Conservation (phyloP, 2,888 invertebrate species). For the Netelia fuscicornis region DNA sequence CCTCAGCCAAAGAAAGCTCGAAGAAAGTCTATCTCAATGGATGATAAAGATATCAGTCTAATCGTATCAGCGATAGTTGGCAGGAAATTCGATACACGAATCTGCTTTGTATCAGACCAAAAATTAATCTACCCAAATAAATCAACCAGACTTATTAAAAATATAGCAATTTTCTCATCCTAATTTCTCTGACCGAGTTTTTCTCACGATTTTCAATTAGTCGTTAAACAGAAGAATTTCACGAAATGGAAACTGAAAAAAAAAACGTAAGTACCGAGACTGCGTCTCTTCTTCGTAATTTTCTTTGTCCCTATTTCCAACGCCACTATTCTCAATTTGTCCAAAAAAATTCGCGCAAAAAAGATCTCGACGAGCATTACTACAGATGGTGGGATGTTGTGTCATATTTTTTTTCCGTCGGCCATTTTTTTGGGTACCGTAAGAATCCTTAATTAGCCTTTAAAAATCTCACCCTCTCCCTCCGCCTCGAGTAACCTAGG, state of each 20-base stretch:
- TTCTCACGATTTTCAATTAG: no score
- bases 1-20: neutral
- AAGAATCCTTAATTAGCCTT: constrained; percentile 49
- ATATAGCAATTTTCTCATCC: no score
- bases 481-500: constrained; percentile 53
- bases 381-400: no score
- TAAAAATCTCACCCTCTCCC: constrained; percentile 40
- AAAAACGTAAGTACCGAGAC: no score
- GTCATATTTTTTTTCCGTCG: neutral
- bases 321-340: neutral
- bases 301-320: neutral
- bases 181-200: no score
- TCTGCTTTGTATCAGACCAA: neutral
- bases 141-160: no score
- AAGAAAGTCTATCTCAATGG: constrained; percentile 23
- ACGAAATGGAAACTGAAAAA: no score
- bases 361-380: no score
- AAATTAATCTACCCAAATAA: constrained; percentile 4
- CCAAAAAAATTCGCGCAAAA: no score
- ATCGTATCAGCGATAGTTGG: constrained; percentile 33
- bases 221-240: no score
- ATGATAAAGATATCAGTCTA: constrained; percentile 47
- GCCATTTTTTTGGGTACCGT: neutral
- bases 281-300: neutral
- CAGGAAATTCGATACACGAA: constrained; percentile 31